Base-by-base conservation (phyloP, 2,888 invertebrate genomes). In the Sinodicranocentrus sp. region DNA sequence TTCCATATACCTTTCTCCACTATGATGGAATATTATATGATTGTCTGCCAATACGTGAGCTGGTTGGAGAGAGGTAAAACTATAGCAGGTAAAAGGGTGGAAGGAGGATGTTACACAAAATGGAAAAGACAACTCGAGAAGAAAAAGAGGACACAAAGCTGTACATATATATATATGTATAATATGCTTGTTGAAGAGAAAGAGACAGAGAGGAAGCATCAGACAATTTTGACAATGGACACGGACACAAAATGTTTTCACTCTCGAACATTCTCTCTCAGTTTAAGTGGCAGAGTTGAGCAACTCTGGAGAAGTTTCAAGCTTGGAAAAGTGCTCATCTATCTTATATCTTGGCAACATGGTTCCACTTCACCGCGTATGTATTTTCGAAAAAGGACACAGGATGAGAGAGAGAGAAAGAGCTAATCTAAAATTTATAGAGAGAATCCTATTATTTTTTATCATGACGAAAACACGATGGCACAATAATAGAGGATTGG, bases 381-480 rank as follows among this genome's bases (percentile, higher is more conserved):
- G n/a, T n/a, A n/a, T 79, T 79, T 71, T 63, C 19, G 28, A 57
- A 48, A 57, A 57, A 13, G 23, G 2, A 17, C 52, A 52, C 21
- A 25, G 67, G 67, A 48, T n/a, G 48, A 61, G 25, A 28, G 57
- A 57, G 10, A 2, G 3, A 57, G 25, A 57, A 48, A 82, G 72
- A 75, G 67, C 82, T 86, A 84, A 85, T 86, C 84, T 86, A 86
- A 84, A 84, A 86, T 86, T 86, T 84, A 86, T 86, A 75, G 75
- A 84, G 78, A 78, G 86, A 85, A 86, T 86, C 84, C 84, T 68
- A 76, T 84, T 76, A 77, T 76, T 84, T 75, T 82, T 82, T 82
- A 73, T 82, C 73, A 73, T 67, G 39, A 48, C 68, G 26, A 68
- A 39, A 25, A 19, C 48, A 73, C 76, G 76, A 79, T 84, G 80